Evolutionary conservation across 2,113 vertebrate genomes (phyloP).

Genomic region (Mesembrinibis cayennensis): DNA sequence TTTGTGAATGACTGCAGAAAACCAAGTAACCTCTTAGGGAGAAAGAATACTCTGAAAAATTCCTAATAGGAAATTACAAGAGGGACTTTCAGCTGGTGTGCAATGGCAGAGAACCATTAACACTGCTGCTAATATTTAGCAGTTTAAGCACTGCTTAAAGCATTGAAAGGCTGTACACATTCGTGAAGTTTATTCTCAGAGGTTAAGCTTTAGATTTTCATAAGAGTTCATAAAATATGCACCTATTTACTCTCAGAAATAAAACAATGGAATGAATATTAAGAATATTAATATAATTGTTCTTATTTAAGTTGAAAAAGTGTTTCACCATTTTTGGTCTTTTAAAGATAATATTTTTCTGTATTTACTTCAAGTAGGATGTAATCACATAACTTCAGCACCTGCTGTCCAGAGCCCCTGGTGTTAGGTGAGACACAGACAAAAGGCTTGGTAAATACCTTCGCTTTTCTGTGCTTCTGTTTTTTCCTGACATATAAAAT

Average conservation of each 20-base stretch:
- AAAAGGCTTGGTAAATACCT: constrained; percentile 16
- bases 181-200: not conserved
- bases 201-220: not conserved
- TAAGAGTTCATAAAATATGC: not conserved
- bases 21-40: not conserved
- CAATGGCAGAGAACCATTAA: not conserved
- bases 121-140: not conserved
- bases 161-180: not conserved
- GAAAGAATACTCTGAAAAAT: not conserved
- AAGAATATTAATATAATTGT: not conserved
- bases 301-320: not conserved
- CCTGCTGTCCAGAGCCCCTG: not conserved
- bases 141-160: not conserved
- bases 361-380: not conserved
- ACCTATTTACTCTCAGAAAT: not conserved
- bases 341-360: not conserved
- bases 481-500: not conserved
- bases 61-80: not conserved
- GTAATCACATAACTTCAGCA: not conserved
- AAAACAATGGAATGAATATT: not conserved
- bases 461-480: not conserved
- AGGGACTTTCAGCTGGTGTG: not conserved
- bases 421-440: not conserved
- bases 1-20: not conserved
- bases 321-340: not conserved